Evolutionary conservation across 2,888 invertebrate species (phyloP).

Genomic region (Argyresthia albistria): DNA sequence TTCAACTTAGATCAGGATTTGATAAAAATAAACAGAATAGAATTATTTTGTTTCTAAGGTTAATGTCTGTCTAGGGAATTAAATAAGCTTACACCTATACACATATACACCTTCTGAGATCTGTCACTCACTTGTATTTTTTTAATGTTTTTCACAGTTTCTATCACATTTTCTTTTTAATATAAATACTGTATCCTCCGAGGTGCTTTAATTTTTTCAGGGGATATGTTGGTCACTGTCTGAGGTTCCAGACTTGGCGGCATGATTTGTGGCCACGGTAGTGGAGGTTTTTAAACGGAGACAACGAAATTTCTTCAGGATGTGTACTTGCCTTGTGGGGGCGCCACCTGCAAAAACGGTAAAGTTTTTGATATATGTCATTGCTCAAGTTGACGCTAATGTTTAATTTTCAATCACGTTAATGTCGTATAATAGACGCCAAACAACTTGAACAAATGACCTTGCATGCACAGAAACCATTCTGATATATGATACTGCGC

Average conservation of each 20-base stretch:
- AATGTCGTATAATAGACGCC: no score
- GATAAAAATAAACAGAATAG: conserved; percentile 20
- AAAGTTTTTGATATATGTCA: neutral
- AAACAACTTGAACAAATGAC: no score
- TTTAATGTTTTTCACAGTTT: conserved; percentile 53
- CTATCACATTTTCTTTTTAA: conserved; percentile 57
- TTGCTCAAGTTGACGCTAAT: neutral
- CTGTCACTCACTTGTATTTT: conserved; percentile 63
- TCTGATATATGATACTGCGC: no score
- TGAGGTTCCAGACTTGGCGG: conserved; percentile 15
- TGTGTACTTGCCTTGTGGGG: conserved; percentile 42
- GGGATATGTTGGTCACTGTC: conserved; percentile 24
- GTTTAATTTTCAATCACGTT: no score
- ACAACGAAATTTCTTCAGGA: conserved; percentile 49
- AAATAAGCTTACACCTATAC: conserved; percentile 45
- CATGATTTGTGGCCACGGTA: conserved; percentile 29
- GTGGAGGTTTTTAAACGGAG: conserved; percentile 41
- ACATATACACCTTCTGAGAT: conserved; percentile 64
- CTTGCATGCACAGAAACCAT: no score
- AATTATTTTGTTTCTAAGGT: conserved; percentile 28
- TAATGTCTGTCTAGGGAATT: conserved; percentile 39
- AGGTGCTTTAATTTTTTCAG: conserved; percentile 27
- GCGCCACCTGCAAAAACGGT: no score
- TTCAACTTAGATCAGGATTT: conserved; percentile 17
- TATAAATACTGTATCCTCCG: conserved; percentile 51